A percentile compares a stretch with the other conserved stretches of the same genome.
Conservation (phyloP, 2,888 invertebrate genomes). For the Dryadula phaetusa region DNA sequence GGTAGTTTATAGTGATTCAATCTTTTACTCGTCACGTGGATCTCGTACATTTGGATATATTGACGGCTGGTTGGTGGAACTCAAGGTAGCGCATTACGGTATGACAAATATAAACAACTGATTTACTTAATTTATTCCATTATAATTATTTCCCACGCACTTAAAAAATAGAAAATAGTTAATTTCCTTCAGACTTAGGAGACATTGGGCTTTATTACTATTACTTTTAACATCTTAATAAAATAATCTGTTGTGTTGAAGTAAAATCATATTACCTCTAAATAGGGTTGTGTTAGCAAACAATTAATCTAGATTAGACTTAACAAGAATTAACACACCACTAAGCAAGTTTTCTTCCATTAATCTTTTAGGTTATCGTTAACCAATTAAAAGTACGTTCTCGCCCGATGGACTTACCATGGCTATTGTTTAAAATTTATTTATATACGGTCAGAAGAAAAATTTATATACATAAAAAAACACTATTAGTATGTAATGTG, state of each 20-base stretch:
- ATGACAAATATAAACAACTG: no score
- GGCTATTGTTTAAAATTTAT: slow-evolving; percentile 19
- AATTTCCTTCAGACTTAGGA: not conserved
- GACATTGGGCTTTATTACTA: not conserved
- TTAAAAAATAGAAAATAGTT: no score
- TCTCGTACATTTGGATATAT: no score
- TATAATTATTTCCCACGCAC: no score
- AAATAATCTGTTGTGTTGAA: slow-evolving; percentile 1
- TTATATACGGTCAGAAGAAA: slow-evolving; percentile 58
- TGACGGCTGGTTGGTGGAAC: no score
- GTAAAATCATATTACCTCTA: slow-evolving; percentile 19
- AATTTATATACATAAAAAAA: slow-evolving; percentile 50
- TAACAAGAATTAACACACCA: slow-evolving; percentile 36
- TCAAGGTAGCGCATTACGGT: no score
- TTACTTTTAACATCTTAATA: slow-evolving; percentile 11
- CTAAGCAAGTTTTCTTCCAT: slow-evolving; percentile 37
- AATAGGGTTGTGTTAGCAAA: slow-evolving; percentile 22
- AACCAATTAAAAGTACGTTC: slow-evolving; percentile 41
- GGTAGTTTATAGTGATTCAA: no score
- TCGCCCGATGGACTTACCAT: slow-evolving; percentile 9
- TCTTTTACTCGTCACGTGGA: no score
- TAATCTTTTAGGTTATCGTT: slow-evolving; percentile 41
- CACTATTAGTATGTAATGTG: no score
- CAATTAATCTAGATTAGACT: slow-evolving; percentile 35
- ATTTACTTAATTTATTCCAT: no score